Base-by-base conservation (phyloP, 2,888 invertebrate species). In the Acronicta leporina region DNA sequence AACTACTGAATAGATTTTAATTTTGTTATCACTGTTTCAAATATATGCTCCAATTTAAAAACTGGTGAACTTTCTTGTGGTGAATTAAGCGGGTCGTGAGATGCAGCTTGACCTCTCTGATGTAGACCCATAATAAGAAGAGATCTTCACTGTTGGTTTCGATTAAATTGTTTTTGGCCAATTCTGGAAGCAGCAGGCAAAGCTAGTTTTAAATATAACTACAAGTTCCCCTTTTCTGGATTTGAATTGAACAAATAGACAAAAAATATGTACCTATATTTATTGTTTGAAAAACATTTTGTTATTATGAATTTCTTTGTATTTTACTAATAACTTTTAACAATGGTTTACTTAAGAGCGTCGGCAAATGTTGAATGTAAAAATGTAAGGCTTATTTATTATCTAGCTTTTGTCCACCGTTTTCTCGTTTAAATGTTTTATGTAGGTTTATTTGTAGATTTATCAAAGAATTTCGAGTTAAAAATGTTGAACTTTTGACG, bases 271-370 rank as follows among this genome's bases (percentile, higher is more conserved):
- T 38, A n/a, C 7, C 13, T 13, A 13, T 20, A 38, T 42, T 41
- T 14, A 52, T 56, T 63, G 41, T 63, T 38, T 25, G 30, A 15
- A 1, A 68, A 55, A 63, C 48, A 42, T 63, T 42, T 41, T 10
- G n/a, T 51, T 16, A 43, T 42, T 41, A 42, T 42, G 4, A 20
- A n/a, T 15, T 45, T 41, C 33, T 49, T 38, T 52, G 42, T 35
- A 63, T 30, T 27, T 42, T 27, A 52, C 48, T 61, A 54, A 43
- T 68, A 68, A 10, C 46, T 46, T 68, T 40, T 9, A 53, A 67
- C 67, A 67, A 67, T 49, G 41, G 56, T 33, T 52, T 4, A 20
- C 27, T 43, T 50, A 42, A 45, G 63, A 45, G 48, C 16, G 9
- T 10, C 45, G 16, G 38, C 15, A 30, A 14, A 42, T 42, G 25